These are phyloP conservation scores for Ichneumoninae sp. DNA, from an alignment of 2,888 invertebrate species.

Conservation along the genomic window DNA sequence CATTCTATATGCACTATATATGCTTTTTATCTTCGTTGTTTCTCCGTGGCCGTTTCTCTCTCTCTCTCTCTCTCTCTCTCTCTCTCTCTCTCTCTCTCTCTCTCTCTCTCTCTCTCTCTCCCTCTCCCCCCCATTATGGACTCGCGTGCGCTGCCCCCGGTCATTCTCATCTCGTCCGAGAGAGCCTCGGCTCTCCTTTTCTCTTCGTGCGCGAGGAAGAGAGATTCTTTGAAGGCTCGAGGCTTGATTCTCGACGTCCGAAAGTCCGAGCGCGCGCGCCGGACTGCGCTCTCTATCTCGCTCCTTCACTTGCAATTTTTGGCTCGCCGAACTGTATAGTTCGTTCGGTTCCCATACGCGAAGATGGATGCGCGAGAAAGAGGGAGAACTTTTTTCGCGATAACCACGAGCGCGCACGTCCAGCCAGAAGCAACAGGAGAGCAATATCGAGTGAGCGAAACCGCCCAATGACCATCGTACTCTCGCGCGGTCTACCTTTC, in stretches of 20 bases:
- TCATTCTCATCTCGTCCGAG: slow-evolving; percentile 77
- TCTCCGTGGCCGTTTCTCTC: no score
- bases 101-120: slow-evolving; percentile 32
- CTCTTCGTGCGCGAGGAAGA: slow-evolving; percentile 48
- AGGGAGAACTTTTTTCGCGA: slow-evolving; percentile 25
- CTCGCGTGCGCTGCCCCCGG: slow-evolving; percentile 82
- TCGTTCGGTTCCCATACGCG: slow-evolving; percentile 17
- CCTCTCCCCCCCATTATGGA: slow-evolving; percentile 79
- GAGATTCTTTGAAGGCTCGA: slow-evolving; percentile 47
- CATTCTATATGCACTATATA: slow-evolving; percentile 34
- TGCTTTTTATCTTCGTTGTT: neutral
- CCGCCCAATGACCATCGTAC: slow-evolving; percentile 28
- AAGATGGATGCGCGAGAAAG: slow-evolving; percentile 35
- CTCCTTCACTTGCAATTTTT: slow-evolving; percentile 50
- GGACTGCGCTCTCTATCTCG: slow-evolving; percentile 26
- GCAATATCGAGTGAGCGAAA: slow-evolving; percentile 29
- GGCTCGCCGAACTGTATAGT: slow-evolving; percentile 14
- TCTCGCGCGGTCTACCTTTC: slow-evolving; percentile 18
- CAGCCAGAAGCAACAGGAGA: slow-evolving; percentile 28
- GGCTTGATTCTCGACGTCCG: slow-evolving; percentile 57
- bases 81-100: slow-evolving; percentile 28
- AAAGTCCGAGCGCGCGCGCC: slow-evolving; percentile 26
- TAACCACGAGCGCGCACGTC: slow-evolving; percentile 40
- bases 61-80: neutral
- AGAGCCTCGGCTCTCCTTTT: slow-evolving; percentile 49